Base-by-base conservation (phyloP, 1,140 invertebrate species). In the Proales similis region DNA sequence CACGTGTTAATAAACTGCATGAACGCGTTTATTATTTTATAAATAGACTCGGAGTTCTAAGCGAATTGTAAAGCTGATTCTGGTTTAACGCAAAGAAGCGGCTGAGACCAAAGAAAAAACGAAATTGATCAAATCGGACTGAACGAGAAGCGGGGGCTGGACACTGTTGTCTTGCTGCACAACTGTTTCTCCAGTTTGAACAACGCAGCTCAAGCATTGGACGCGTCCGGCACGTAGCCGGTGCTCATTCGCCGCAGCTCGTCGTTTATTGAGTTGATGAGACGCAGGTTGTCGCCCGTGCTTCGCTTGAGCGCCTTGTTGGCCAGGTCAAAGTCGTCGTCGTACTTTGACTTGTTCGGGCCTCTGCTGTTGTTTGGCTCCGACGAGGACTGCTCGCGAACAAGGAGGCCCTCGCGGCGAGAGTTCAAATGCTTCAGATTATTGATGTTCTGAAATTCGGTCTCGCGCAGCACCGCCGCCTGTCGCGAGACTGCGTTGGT, bases 391-490 rank as follows among this genome's bases (percentile, higher is more conserved):
- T 36, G n/a, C n/a, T n/a, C n/a, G n/a, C n/a, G n/a, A n/a, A n/a
- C n/a, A n/a, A 36, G 33, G 9, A 36, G 14, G 14, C 14, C 33
- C 9, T 36, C 14, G 9, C 14, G 9, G 33, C 33, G 9, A 14
- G 20, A 6, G 4, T n/a, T 29, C 30, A 42, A 42, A 24, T 42
- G 29, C 30, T 26, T 57, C 11, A 57, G 19, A 42, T 57, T 29
- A 42, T 57, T 57, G 7, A 57, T 42, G 22, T 57, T 57, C 27
- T 57, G 36, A 26, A 57, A 57, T 43, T 57, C 51, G 32, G 26
- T 57, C 32, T 57, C n/a, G n/a, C n/a, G n/a, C n/a, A n/a, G 36
- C 9, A 17, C 17, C 14, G 39, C 51, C 9, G 39, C 33, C 19
- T 39, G 26, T 3, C 17, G 5, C 39, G 30, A 57, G 30, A 11